Evolutionary conservation across 2,113 vertebrate genomes (phyloP), one percentile per base, ranked within the genome.

Genomic region (Dryoscopus gambensis): DNA sequence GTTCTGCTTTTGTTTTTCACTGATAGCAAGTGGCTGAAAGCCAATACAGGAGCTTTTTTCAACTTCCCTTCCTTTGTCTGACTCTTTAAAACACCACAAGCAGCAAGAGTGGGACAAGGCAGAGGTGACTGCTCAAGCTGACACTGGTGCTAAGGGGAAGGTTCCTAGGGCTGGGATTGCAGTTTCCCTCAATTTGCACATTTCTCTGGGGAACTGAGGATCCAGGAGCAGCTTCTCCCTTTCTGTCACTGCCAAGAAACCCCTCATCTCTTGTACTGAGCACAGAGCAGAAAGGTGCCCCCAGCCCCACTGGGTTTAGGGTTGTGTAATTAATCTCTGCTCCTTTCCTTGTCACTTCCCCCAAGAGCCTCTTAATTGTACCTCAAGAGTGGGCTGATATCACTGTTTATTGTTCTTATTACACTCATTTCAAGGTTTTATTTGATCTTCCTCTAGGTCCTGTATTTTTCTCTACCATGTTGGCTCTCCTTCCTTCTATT

Each of bases 1-100:
- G 69, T 88, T 79, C 79, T 90, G 87, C 86, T 96, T 94, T 94
- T 96, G 85, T 94, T 95, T 95, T 90, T 57, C 76, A 86, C 59
- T 55, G 69, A 75, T 81, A 83, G 88, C 49, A 84, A 96, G 77
- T 50, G 49, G 44, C 39, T 91, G 84, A 87, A 80, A 87, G 71
- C 59, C 64, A 89, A 39, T 6, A 50, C 6, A 68, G 75, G 46
- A 88, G 76, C 25, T 44, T 49, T 84, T 81, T 75, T 94, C 64
- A 63, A 25, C 44, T 18, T 64, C 31, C 8, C 33, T 87, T 90
- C 73, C 60, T 94, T 93, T 86, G 64, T 92, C 57, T 94, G 73
- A 15, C 53, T 93, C 69, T 53, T 84, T 40, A 18, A 76, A 87
- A 39, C 46, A 69, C 19, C 6, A 2, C 52, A 14, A 50, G 55